Evolutionary conservation across 2,888 invertebrate genomes (phyloP), one percentile per base, ranked within the genome.

Genomic region (Octodonta nipae): DNA sequence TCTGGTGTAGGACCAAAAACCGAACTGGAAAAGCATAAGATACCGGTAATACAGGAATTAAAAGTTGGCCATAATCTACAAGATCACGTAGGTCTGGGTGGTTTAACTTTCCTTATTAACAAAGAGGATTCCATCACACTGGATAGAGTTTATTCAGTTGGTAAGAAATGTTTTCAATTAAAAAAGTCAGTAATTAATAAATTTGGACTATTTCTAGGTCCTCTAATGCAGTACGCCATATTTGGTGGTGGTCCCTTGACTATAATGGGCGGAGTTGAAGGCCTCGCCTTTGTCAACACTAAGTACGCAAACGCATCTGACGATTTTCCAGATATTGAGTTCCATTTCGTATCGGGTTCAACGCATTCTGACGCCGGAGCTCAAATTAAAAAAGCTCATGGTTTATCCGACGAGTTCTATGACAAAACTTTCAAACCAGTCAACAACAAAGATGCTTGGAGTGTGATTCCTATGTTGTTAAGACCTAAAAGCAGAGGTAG

Each of bases 81-180:
- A 61, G 89, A 91, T 53, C 91, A 91, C 52, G 75, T 89, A 8
- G 88, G 84, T 0, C 63, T 86, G 1, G 88, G 88, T 0, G 88
- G 88, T 0, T 61, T 89, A 10, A 79, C 87, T 0, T 91, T 89
- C 47, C 66, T 80, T 58, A 73, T 86, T 0, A 80, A 87, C 45
- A 70, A 81, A 48, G 71, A 75, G 4, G 74, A 86, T 1, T 82
- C 86, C 0, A 77, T 89, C 41, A 78, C 83, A 0, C 78, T 87
- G 54, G 75, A 76, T 31, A 68, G 86, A 6, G 71, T 86, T 3
- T 82, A 87, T 51, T 80, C 78, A 11, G 71, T 80, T 20, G 37
- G 43, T 41, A 25, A 40, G 40, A 13, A 30, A 30, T 12, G 8
- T 17, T 17, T 17, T 8, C 8, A 26, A 26, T 3, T 3, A 5